Conservation (phyloP, 2,888 invertebrate genomes). For the Brachyptera risi region DNA sequence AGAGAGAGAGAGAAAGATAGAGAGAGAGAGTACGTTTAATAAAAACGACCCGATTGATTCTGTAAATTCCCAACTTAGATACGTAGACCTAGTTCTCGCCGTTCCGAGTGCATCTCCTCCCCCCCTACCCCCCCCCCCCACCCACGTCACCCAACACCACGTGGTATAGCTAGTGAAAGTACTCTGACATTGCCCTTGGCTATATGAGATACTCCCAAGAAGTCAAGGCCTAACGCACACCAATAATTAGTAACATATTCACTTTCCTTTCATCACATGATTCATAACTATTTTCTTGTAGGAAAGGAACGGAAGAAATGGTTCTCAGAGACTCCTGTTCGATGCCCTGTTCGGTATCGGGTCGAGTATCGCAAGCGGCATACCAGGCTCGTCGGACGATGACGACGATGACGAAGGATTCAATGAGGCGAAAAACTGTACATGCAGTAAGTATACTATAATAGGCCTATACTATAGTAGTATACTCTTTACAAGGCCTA, state of each 20-base stretch:
- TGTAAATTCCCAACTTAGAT: no score
- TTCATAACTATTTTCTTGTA: background rate
- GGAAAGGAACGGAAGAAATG: slow-evolving; percentile 6
- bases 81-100: slow-evolving; percentile 3
- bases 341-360: slow-evolving; percentile 23
- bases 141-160: no score
- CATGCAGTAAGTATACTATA: slow-evolving; percentile 25
- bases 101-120: background rate
- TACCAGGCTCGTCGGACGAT: background rate
- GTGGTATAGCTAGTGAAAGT: slow-evolving; percentile 7
- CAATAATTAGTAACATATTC: no score
- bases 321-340: slow-evolving; percentile 16
- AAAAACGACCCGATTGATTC: no score
- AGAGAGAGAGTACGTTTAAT: no score
- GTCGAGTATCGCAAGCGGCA: background rate
- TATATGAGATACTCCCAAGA: background rate
- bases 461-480: no score
- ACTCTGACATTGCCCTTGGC: slow-evolving; percentile 19
- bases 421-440: slow-evolving; percentile 18
- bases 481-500: no score
- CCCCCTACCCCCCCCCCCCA: background rate
- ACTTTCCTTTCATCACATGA: slow-evolving; percentile 17
- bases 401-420: slow-evolving; percentile 21
- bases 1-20: no score
- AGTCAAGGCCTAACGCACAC: background rate